phyloP scores from a whole-genome alignment of 1,140 invertebrate genomes.

The Propsilocerus akamusi region DNA sequence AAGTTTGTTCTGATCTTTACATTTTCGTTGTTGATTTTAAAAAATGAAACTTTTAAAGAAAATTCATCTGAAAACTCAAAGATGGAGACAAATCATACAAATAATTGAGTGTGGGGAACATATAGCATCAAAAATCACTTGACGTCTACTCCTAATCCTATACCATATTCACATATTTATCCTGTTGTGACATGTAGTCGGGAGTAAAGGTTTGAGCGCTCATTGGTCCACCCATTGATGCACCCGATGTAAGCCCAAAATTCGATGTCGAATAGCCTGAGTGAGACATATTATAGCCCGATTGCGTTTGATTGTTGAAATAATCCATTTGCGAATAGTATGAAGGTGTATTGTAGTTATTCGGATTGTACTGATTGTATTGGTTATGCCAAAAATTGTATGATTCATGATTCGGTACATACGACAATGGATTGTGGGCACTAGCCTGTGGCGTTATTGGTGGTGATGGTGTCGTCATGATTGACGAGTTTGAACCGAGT shows the following conservation, averaged over 20 bases:
- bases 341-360: slow-evolving; percentile 31
- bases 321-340: slow-evolving; percentile 41
- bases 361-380: slow-evolving; percentile 33
- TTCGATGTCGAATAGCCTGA: slow-evolving; percentile 21
- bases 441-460: slow-evolving; percentile 28
- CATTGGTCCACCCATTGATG: slow-evolving; percentile 20
- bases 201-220: slow-evolving; percentile 23
- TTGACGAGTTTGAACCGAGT: slow-evolving; percentile 39
- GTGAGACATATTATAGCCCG: slow-evolving; percentile 24
- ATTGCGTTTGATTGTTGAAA: slow-evolving; percentile 31
- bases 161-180: slow-evolving; percentile 25
- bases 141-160: slow-evolving; percentile 20
- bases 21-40: too few species aligned
- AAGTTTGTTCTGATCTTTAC: too few species aligned
- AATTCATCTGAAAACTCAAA: background rate
- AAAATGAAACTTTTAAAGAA: background rate
- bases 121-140: too few species aligned
- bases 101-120: too few species aligned
- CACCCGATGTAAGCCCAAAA: slow-evolving; percentile 20
- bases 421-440: slow-evolving; percentile 16
- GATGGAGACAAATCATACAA: too few species aligned
- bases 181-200: slow-evolving; percentile 25
- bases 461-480: slow-evolving; percentile 42
- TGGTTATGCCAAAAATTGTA: slow-evolving; percentile 26
- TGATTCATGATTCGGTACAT: slow-evolving; percentile 23